Conservation (phyloP, 2,888 invertebrate species). For the Phengaris alcon region DNA sequence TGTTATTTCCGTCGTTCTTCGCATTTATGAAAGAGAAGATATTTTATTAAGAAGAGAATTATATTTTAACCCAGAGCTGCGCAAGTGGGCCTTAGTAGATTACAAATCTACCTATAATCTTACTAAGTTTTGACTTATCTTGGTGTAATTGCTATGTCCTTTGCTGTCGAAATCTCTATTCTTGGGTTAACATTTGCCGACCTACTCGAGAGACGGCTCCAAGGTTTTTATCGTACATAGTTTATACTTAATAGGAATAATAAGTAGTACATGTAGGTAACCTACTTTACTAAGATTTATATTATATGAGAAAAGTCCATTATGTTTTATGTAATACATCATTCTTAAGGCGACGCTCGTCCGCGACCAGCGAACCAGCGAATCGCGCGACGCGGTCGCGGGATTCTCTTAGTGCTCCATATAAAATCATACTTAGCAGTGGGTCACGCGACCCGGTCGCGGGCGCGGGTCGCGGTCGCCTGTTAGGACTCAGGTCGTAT, state of each 20-base stretch:
- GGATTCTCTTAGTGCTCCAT: too few relatives aligned
- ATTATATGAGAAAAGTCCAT: neutral
- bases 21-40: too few relatives aligned
- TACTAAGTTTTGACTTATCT: neutral
- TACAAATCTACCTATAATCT: too few relatives aligned
- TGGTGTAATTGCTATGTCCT: neutral
- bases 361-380: too few relatives aligned
- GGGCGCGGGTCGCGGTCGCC: too few relatives aligned
- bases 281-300: conserved; percentile 10
- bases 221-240: conserved; percentile 4
- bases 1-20: too few relatives aligned
- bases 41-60: too few relatives aligned
- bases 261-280: conserved; percentile 1
- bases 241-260: conserved; percentile 17
- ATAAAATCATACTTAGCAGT: too few relatives aligned
- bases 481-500: neutral
- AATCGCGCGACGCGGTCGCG: too few relatives aligned
- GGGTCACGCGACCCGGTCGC: too few relatives aligned
- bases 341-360: neutral
- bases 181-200: neutral
- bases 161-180: neutral
- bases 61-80: too few relatives aligned
- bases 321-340: neutral
- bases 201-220: neutral
- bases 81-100: too few relatives aligned